A percentile compares a stretch with the other conserved stretches of the same genome.
Conservation (phyloP, 1,140 invertebrate species). For the Anagrus nilaparvatae region DNA sequence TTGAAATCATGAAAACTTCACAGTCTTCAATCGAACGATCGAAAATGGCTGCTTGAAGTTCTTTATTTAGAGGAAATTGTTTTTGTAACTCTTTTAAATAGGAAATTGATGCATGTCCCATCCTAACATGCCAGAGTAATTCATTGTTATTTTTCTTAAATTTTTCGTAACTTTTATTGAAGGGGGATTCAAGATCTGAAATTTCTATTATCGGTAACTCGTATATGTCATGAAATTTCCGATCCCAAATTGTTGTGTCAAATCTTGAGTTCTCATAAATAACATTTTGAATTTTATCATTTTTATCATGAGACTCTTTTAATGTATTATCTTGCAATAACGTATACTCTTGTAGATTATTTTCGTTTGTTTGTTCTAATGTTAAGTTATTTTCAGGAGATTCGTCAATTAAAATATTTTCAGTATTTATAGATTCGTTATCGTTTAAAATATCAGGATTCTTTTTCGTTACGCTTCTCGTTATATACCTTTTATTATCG, state of each 20-base stretch:
- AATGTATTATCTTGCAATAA: no score
- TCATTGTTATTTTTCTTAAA: constrained; percentile 12
- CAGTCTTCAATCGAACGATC: constrained; percentile 11
- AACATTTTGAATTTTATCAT: no score
- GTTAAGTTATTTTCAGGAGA: no score
- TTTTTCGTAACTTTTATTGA: constrained; percentile 1
- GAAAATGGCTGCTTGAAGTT: constrained; percentile 3
- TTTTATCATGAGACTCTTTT: no score
- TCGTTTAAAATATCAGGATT: no score
- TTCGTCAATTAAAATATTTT: no score
- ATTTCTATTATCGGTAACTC: not conserved
- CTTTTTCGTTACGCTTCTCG: no score
- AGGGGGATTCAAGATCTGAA: not conserved
- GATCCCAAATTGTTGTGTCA: constrained; percentile 2
- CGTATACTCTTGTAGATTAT: no score
- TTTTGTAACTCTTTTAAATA: constrained; percentile 17
- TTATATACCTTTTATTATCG: no score
- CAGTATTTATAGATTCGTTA: not conserved
- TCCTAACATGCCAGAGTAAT: constrained; percentile 17
- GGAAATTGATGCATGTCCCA: constrained; percentile 18
- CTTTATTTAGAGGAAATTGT: constrained; percentile 14
- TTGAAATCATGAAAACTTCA: constrained; percentile 11
- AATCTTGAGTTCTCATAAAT: no score
- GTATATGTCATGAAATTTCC: constrained; percentile 7
- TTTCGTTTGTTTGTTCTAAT: no score